Percentiles rank a stretch among this genome's conserved stretches.
phyloP scores from a whole-genome alignment of 2,797 vertebrate genomes.

The Phoebastria nigripes region DNA sequence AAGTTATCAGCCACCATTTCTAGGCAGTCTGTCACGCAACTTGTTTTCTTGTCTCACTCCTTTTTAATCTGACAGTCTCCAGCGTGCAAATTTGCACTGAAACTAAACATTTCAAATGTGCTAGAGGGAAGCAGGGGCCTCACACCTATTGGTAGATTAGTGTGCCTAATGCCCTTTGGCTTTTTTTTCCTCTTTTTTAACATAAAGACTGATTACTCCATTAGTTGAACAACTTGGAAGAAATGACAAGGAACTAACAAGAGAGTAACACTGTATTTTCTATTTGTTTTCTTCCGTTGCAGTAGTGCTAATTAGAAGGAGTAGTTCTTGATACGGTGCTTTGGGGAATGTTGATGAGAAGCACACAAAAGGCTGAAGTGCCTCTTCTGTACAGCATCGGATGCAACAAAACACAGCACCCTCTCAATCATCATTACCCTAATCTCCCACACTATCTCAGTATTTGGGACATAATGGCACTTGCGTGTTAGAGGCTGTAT shows the following conservation, averaged over 20 bases:
- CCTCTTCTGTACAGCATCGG: background rate
- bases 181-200: background rate
- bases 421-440: background rate
- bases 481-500: background rate
- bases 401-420: background rate
- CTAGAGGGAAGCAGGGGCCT: background rate
- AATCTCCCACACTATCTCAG: background rate
- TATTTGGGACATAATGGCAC: background rate
- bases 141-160: constrained; percentile 17
- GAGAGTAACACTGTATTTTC: constrained; percentile 56
- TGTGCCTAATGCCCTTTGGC: background rate
- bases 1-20: background rate
- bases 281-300: constrained; percentile 49
- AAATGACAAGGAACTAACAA: constrained; percentile 55
- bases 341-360: constrained; percentile 56
- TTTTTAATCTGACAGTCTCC: constrained; percentile 13
- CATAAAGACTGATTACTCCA: constrained; percentile 17
- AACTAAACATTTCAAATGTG: background rate
- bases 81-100: constrained; percentile 1
- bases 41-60: constrained; percentile 30
- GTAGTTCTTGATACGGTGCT: constrained; percentile 31
- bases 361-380: constrained; percentile 47
- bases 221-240: constrained; percentile 47
- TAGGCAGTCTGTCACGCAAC: constrained; percentile 14
- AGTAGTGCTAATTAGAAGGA: constrained; percentile 48